These are phyloP conservation scores for Pseudoatta argentina DNA, from an alignment of 1,140 invertebrate species.

Conservation along the genomic window DNA sequence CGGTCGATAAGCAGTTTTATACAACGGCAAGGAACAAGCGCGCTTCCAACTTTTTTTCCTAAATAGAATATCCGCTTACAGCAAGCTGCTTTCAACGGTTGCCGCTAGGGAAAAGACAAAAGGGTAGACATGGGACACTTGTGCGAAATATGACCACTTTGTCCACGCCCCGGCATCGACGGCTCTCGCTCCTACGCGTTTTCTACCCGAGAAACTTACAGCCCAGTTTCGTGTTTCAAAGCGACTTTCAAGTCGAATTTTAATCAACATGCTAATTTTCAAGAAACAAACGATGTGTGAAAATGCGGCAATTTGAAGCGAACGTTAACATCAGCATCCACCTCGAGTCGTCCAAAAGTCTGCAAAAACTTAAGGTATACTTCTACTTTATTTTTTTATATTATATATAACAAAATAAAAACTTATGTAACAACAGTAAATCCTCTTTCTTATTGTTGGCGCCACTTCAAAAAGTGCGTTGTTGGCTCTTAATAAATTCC, in stretches of 20 bases:
- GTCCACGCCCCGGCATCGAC: constrained; percentile 51
- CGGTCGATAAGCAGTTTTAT: constrained; percentile 58
- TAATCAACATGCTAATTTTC: constrained; percentile 59
- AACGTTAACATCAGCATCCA: constrained; percentile 8
- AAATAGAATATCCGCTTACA: constrained; percentile 80
- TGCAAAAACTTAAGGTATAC: constrained; percentile 1
- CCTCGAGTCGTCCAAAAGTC: neutral
- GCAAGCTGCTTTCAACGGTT: constrained; percentile 72
- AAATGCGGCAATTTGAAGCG: constrained; percentile 29
- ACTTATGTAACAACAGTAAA: neutral
- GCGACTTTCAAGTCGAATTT: constrained; percentile 58
- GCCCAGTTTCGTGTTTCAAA: constrained; percentile 55
- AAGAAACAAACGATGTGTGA: constrained; percentile 38
- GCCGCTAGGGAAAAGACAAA: constrained; percentile 64
- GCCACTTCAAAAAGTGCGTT: neutral
- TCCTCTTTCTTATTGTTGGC: constrained; percentile 2
- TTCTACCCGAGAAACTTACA: constrained; percentile 51
- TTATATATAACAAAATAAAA: constrained; percentile 25
- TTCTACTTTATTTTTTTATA: constrained; percentile 11
- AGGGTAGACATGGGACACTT: constrained; percentile 68
- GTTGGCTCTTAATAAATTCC: neutral
- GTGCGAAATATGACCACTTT: constrained; percentile 64
- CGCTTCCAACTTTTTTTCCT: constrained; percentile 62
- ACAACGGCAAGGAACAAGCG: constrained; percentile 26
- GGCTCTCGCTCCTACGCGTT: constrained; percentile 38